Conservation (phyloP, 2,797 vertebrate species). For the Numenius phaeopus region DNA sequence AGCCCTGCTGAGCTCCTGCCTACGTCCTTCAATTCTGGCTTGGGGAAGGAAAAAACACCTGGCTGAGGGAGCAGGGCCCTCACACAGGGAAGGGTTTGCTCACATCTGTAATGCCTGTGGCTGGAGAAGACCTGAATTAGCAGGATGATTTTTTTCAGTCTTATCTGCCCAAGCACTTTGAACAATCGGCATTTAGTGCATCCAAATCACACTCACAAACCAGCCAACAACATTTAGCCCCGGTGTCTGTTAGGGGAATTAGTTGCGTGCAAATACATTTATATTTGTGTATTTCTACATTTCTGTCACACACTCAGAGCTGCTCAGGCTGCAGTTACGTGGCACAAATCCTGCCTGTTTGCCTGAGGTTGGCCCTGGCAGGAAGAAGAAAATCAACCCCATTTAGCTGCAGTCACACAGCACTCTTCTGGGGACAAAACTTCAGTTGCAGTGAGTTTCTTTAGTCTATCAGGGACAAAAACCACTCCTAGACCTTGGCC, state of each 20-base stretch:
- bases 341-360: neutral
- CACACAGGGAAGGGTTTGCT: neutral
- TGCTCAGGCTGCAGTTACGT: neutral
- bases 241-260: neutral
- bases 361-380: neutral
- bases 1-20: neutral
- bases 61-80: neutral
- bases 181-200: neutral
- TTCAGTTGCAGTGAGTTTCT: neutral
- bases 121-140: neutral
- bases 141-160: neutral
- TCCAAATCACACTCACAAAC: neutral
- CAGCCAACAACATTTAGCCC: fast-evolving
- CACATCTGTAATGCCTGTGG: neutral
- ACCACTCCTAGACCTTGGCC: neutral
- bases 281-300: neutral
- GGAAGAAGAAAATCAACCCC: neutral
- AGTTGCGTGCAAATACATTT: neutral
- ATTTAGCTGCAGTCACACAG: neutral
- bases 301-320: neutral
- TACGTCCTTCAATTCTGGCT: fast-evolving
- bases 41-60: neutral
- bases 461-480: neutral
- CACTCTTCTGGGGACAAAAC: neutral
- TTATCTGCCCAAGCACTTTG: neutral